A percentile compares a stretch with the other conserved stretches of the same genome.
Conservation (phyloP, 2,888 invertebrate genomes). For the Stramonita haemastoma region DNA sequence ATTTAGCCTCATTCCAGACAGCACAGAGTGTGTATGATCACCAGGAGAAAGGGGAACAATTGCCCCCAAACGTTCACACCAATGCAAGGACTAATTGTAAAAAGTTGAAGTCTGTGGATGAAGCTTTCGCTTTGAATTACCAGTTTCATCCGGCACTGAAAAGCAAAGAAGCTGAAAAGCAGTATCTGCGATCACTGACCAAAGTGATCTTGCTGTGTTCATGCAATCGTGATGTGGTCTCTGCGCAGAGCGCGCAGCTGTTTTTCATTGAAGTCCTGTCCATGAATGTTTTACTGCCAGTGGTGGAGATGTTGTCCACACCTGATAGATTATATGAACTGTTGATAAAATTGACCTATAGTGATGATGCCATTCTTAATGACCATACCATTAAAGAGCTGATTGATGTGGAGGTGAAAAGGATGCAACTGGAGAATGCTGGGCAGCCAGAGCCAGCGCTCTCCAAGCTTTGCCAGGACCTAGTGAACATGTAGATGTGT, state of each 20-base stretch:
- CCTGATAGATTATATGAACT: constrained; percentile 66
- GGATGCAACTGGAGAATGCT: not conserved
- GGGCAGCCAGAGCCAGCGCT: not conserved
- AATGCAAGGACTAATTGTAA: constrained; percentile 18
- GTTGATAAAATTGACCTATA: constrained; percentile 60
- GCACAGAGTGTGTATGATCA: constrained; percentile 21
- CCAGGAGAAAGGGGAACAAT: constrained; percentile 10
- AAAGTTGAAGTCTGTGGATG: constrained; percentile 51
- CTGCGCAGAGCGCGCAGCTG: constrained; percentile 43
- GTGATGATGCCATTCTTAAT: constrained; percentile 47
- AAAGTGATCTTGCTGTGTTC: constrained; percentile 42
- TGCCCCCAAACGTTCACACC: not conserved
- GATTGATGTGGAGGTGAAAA: constrained; percentile 34
- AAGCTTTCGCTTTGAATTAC: constrained; percentile 54
- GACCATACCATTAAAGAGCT: constrained; percentile 26
- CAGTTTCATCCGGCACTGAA: constrained; percentile 55
- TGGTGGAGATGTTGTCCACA: constrained; percentile 58
- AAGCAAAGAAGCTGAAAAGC: constrained; percentile 50
- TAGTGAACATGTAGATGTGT: not conserved
- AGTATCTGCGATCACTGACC: constrained; percentile 48
- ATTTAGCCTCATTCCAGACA: constrained; percentile 41
- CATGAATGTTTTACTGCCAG: constrained; percentile 59
- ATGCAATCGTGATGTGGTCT: constrained; percentile 52
- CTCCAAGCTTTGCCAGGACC: not conserved
- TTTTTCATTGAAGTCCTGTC: constrained; percentile 58